Evolutionary conservation across 2,797 vertebrate genomes (phyloP).

Genomic region (Darevskia mixta): DNA sequence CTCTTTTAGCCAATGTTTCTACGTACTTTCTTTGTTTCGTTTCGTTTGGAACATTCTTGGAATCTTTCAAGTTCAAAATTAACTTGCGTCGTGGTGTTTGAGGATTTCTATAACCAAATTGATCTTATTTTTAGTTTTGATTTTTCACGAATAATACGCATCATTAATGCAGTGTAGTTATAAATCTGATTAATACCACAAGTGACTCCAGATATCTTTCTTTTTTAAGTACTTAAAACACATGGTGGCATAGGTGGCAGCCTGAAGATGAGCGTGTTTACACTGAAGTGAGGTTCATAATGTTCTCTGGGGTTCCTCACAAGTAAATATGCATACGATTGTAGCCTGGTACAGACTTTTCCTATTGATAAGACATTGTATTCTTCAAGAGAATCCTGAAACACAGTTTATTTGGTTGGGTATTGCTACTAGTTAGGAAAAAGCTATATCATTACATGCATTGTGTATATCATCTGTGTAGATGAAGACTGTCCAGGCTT

Average conservation of each 20-base stretch:
- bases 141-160: constrained; percentile 76
- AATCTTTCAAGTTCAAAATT: constrained; percentile 75
- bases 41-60: constrained; percentile 70
- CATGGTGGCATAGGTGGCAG: constrained; percentile 73
- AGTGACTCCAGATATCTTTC: constrained; percentile 72
- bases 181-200: constrained; percentile 72
- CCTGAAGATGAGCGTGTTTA: not conserved
- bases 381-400: constrained; percentile 74
- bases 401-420: constrained; percentile 76
- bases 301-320: not conserved
- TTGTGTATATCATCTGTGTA: constrained; percentile 50
- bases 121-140: constrained; percentile 76
- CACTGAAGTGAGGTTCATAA: not conserved
- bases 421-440: constrained; percentile 78
- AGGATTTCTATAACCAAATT: constrained; percentile 79
- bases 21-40: not conserved
- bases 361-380: constrained; percentile 70
- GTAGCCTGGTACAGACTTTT: constrained; percentile 71
- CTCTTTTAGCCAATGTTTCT: constrained; percentile 77
- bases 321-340: not conserved
- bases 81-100: constrained; percentile 79
- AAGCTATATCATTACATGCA: constrained; percentile 75
- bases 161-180: constrained; percentile 77
- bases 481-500: not conserved
- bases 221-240: constrained; percentile 64